Evolutionary conservation across 2,888 invertebrate genomes (phyloP), one percentile per base, ranked within the genome.

Genomic region (Campoletis raptor): DNA sequence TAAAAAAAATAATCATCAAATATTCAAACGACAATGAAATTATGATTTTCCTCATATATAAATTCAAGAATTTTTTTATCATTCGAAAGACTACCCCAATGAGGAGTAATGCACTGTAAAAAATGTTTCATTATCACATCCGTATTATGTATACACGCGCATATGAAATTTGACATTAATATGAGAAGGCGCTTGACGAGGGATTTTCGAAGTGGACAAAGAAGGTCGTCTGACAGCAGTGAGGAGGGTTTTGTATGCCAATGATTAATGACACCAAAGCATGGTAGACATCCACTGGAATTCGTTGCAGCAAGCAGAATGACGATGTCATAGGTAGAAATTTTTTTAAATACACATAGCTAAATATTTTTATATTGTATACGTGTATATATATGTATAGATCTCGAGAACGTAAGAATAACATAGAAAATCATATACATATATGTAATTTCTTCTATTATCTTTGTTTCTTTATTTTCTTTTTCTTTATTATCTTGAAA

Each of bases 401-500:
- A 15, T 15, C 15, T 30, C 30, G 15, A 61, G 24, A 24, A 61
- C 24, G 8, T 21, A 61, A 30, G 15, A 61, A 7, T 15, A 61
- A 61, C 5, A 57, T 57, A 57, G 24, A 57, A 57, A 57, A 57
- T 57, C 57, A 24, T 24, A 10, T 10, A 12, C 7, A 24, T 24
- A 24, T 57, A 57, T 10, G 57, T 24, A 57, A 57, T 24, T 4
- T 30, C 5, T 24, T 61, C 30, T 15, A 61, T 61, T 61, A 61
- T 61, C 30, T 30, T 61, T 15, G 30, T 8, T 57, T 57, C 15
- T 15, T 61, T n/a, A 15, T 66, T 64, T 74, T 67, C 80, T 70
- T 64, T 74, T 72, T 83, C 66, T 45, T 83, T 83, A 77, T 83
- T 77, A 80, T 57, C 72, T 76, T 45, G 52, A 66, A 70, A 76